Conservation (phyloP, 2,888 invertebrate species). For the Drosophila mercatorum region DNA sequence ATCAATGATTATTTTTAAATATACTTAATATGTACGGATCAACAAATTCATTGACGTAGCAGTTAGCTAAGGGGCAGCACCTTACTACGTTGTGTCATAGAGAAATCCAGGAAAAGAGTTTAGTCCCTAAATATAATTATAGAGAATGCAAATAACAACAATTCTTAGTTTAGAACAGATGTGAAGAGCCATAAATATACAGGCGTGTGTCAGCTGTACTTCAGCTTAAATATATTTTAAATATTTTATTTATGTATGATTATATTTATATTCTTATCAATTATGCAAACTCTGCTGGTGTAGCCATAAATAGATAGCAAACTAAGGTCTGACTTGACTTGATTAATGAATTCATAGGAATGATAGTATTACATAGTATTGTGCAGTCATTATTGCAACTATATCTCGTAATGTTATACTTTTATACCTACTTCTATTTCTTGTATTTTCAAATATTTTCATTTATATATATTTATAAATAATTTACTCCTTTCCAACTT, state of each 20-base stretch:
- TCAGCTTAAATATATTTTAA: not conserved
- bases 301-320: no score
- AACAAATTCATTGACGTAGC: no score
- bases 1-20: not conserved
- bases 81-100: not conserved
- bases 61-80: no score
- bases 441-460: not conserved
- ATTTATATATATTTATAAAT: not conserved
- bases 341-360: no score
- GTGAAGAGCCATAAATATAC: not conserved
- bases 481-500: not conserved
- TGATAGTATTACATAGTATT: no score
- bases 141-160: not conserved
- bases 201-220: not conserved
- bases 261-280: no score
- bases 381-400: no score
- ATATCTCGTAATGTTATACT: no score
- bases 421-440: no score
- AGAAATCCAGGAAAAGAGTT: not conserved
- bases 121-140: not conserved
- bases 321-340: no score
- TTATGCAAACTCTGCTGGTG: no score
- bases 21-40: not conserved
- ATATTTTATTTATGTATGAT: not conserved
- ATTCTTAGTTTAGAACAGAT: not conserved